phyloP scores from a whole-genome alignment of 2,113 vertebrate genomes.

The Lathamus discolor region DNA sequence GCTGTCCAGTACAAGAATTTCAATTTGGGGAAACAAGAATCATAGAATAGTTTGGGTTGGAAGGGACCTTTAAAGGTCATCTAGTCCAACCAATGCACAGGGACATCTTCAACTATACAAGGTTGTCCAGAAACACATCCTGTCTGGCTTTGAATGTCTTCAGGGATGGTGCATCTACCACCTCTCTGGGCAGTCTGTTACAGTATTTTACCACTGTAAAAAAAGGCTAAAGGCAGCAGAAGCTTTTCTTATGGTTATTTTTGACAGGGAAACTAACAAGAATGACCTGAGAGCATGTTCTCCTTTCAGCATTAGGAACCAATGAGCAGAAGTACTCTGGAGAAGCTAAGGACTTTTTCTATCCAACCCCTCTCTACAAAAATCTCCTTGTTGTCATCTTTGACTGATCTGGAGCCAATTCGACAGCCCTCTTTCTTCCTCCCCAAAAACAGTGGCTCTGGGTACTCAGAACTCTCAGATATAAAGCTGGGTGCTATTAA shows the following conservation, averaged over 20 bases:
- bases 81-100: neutral
- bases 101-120: neutral
- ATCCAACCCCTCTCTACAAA: neutral
- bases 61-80: neutral
- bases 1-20: neutral
- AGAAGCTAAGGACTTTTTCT: neutral
- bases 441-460: neutral
- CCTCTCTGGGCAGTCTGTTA: neutral
- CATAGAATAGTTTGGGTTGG: neutral
- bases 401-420: neutral
- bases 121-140: neutral
- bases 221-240: neutral
- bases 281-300: neutral
- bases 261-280: neutral
- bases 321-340: neutral
- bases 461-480: neutral
- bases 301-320: neutral
- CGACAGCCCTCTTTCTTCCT: neutral
- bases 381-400: neutral
- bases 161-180: neutral
- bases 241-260: neutral
- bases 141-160: neutral
- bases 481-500: conserved; percentile 4
- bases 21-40: neutral
- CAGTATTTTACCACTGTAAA: neutral